Evolutionary conservation across 1,140 invertebrate genomes (phyloP).

Genomic region (Sitophilus oryzae): DNA sequence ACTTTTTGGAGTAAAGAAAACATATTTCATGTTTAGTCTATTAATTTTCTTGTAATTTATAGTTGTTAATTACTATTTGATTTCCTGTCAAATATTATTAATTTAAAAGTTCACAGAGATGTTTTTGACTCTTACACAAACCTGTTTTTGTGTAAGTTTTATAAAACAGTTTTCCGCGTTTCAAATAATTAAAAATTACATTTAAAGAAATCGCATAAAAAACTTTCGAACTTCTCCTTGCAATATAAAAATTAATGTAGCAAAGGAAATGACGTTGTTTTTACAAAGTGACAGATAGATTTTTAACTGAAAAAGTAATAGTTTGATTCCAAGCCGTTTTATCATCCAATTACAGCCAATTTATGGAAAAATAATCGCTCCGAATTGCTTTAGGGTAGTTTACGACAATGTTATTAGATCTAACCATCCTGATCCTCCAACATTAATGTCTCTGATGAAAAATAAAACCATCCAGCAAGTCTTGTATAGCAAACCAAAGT

Average conservation of each 20-base stretch:
- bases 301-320: constrained; percentile 4
- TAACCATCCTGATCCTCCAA: constrained; percentile 15
- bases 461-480: constrained; percentile 13
- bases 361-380: constrained; percentile 18
- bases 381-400: constrained; percentile 2
- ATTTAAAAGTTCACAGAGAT: too few relatives aligned
- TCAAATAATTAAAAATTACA: too few relatives aligned
- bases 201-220: background rate
- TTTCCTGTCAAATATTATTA: too few relatives aligned
- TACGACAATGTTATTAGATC: constrained; percentile 13
- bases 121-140: too few relatives aligned
- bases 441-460: constrained; percentile 11
- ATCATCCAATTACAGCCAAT: constrained; percentile 13
- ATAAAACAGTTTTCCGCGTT: too few relatives aligned
- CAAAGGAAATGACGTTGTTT: background rate
- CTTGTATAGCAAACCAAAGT: constrained; percentile 9
- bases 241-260: background rate
- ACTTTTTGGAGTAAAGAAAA: too few relatives aligned
- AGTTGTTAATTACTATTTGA: too few relatives aligned
- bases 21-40: too few relatives aligned
- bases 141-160: too few relatives aligned
- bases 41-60: too few relatives aligned
- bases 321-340: constrained; percentile 5
- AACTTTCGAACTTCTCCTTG: background rate
- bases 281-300: background rate